Evolutionary conservation across 2,888 invertebrate species (phyloP), one percentile per base, ranked within the genome.

Genomic region (Parasteatoda lunata): DNA sequence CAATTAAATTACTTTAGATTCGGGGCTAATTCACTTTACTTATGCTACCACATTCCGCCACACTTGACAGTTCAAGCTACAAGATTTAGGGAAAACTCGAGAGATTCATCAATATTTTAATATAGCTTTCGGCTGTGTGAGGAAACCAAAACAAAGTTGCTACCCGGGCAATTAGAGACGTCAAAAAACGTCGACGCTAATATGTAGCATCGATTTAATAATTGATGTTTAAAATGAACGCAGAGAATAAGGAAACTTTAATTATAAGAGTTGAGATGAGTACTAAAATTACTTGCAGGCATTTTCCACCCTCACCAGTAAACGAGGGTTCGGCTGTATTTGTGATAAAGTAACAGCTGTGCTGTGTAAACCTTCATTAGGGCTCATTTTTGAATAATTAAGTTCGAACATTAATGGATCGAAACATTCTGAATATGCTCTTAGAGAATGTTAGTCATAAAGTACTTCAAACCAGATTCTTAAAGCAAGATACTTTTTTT

Each of bases 311-410:
- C 59, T 11, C 70, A n/a, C 52, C 9, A 45, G n/a, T 30, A 52
- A 47, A 9, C 30, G 4, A 68, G 64, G 59, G 71, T 79, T 66
- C 66, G 80, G 15, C 66, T 15, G 51, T 6, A 11, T 48, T 7
- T 15, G 54, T n/a, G 54, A 15, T 54, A 75, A 13, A 59, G 81
- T 54, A 75, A 81, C 81, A 81, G 81, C 81, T 81, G 81, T 15
- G 13, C 49, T 45, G 48, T 75, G 81, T 81, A 81, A 81, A 75
- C 81, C 69, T 75, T 81, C 81, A 81, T 81, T 81, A 81, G 75
- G 68, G 81, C 81, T 81, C 75, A 75, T 81, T 81, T 81, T 81
- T 75, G 75, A 81, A 81, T 81, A 81, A 81, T 81, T 81, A 81
- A 81, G 81, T 81, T 49, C 75, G 11, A 75, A 68, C 81, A 75